These are phyloP conservation scores for Seira sanloemensis DNA, from an alignment of 2,888 invertebrate genomes.

Conservation along the genomic window DNA sequence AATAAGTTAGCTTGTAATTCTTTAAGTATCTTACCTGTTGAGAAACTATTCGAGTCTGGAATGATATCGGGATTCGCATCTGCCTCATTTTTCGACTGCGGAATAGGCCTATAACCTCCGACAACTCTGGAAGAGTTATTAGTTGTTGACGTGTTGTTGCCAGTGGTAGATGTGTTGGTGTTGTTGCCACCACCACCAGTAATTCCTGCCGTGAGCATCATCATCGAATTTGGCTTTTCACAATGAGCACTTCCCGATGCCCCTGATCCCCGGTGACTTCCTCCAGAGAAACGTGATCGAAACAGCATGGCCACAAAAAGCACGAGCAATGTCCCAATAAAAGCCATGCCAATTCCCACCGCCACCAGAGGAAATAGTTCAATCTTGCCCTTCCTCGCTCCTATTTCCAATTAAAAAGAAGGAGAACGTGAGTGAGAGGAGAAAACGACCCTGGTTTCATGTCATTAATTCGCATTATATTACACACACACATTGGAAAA, in stretches of 20 bases:
- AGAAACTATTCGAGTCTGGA: slow-evolving; percentile 73
- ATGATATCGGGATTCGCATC: slow-evolving; percentile 74
- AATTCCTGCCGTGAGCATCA: slow-evolving; percentile 59
- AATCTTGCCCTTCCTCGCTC: slow-evolving; percentile 72
- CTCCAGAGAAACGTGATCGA: slow-evolving; percentile 70
- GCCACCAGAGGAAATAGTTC: slow-evolving; percentile 73
- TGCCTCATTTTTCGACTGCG: slow-evolving; percentile 70
- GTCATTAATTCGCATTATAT: slow-evolving; percentile 60
- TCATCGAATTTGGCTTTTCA: slow-evolving; percentile 66
- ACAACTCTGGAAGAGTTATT: slow-evolving; percentile 61
- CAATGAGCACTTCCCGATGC: slow-evolving; percentile 68
- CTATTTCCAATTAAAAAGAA: slow-evolving; percentile 64
- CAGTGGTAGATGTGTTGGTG: slow-evolving; percentile 50
- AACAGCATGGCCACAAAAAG: slow-evolving; percentile 72
- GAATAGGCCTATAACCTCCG: slow-evolving; percentile 68
- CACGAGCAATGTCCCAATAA: slow-evolving; percentile 71
- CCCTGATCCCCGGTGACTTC: slow-evolving; percentile 55
- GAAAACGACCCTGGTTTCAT: slow-evolving; percentile 10
- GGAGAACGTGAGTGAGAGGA: not conserved
- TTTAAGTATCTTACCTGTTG: slow-evolving; percentile 68
- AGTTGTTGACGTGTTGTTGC: slow-evolving; percentile 63
- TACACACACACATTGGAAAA: slow-evolving; percentile 2
- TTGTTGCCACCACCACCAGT: slow-evolving; percentile 48
- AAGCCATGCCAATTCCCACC: slow-evolving; percentile 72
- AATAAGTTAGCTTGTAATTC: not conserved